Conservation (phyloP, 2,113 vertebrate genomes). For the Andinoacara biseriatus region DNA sequence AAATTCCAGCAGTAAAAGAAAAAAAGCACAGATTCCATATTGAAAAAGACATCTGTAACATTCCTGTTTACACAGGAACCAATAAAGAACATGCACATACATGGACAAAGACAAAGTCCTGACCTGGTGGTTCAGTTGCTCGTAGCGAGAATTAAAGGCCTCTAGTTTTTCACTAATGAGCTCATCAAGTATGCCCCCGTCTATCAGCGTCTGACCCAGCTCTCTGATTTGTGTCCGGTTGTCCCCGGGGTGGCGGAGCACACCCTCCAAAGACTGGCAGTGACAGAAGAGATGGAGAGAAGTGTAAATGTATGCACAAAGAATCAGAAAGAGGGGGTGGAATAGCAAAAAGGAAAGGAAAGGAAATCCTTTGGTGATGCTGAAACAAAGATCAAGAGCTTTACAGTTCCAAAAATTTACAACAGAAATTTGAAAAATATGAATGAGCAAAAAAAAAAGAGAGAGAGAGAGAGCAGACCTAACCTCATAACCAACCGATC, state of each 20-base stretch:
- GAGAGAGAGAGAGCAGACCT: background rate
- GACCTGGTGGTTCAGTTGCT: constrained; percentile 91
- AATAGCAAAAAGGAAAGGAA: background rate
- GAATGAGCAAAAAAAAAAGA: background rate
- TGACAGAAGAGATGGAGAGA: constrained; percentile 18
- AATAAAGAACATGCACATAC: background rate
- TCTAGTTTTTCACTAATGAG: constrained; percentile 97
- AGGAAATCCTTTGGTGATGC: background rate
- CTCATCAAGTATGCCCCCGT: constrained; percentile 97
- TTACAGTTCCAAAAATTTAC: constrained; percentile 1
- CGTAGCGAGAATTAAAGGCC: constrained; percentile 90
- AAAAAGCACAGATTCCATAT: background rate
- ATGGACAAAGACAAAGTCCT: constrained; percentile 52
- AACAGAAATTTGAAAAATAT: background rate
- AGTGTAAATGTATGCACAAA: background rate
- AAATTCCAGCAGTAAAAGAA: background rate
- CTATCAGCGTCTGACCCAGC: constrained; percentile 95
- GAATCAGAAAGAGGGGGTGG: background rate
- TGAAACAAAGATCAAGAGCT: background rate
- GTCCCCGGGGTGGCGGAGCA: constrained; percentile 92
- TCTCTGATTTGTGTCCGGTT: constrained; percentile 98
- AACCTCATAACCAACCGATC: background rate
- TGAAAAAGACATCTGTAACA: background rate
- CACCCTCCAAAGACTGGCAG: constrained; percentile 88
- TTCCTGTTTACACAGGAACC: background rate